Base-by-base conservation (phyloP, 2,113 vertebrate genomes). In the Zeus faber region DNA sequence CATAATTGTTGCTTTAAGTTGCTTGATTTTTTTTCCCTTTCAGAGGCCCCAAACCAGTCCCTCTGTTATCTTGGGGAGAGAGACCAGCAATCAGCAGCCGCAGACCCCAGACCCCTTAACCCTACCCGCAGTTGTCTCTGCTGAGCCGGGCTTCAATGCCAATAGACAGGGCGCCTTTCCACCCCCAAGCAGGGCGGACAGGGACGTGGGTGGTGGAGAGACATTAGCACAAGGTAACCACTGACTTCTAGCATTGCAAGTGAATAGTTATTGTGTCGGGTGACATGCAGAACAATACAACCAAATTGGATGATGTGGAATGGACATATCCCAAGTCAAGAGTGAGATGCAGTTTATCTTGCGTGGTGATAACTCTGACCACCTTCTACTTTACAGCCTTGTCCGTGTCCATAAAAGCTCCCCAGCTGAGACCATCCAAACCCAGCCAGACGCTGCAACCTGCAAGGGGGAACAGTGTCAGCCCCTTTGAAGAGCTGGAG, bases 31-130 rank as follows among this genome's bases (percentile, higher is more conserved):
- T 67, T 5, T 44, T 16, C n/a, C 11, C 37, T 23, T 62, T 8
- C 58, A 94, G 92, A 90, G 90, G 71, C 88, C 89, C 3, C 84
- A 80, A 40, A 90, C 73, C 1, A 81, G 71, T 23, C 77, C 81
- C 59, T 91, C 77, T 0, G 68, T 91, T 29, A 21, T 87, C 21
- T 87, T 84, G 1, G 65, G 25, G 61, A 75, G 63, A 65, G 69
- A 79, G 46, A 75, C 61, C 45, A 61, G 33, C 17, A 45, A 58
- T 21, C 68, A 62, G 33, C 51, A 41, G 5, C 50, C 65, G 24
- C 49, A 35, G 33, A 57, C 57, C 22, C 47, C 49, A 9, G 37
- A 62, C 58, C 21, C 40, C 48, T 6, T 58, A 25, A 44, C 58
- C n/a, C n/a, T 80, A 49, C 74, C 56, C 66, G 49, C 58, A 52